phyloP scores from a whole-genome alignment of 2,797 vertebrate species.

The Danio jaintianensis region DNA sequence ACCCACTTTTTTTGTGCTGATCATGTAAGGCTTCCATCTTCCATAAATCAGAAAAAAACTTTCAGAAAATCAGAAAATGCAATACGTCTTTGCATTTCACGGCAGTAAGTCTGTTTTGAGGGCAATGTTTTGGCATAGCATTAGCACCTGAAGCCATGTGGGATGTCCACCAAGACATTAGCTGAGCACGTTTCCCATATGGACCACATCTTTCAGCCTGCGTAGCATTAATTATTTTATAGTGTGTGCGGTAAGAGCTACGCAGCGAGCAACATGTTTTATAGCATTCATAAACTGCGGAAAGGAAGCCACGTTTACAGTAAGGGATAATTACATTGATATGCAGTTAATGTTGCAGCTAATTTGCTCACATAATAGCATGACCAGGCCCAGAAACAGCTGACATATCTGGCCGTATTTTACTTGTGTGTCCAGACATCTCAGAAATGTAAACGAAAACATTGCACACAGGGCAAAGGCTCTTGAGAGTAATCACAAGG shows the following conservation, averaged over 20 bases:
- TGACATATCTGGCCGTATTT: conserved; percentile 71
- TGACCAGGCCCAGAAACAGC: conserved; percentile 33
- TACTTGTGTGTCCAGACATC: conserved; percentile 74
- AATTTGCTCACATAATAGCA: conserved; percentile 20
- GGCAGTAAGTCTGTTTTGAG: conserved; percentile 10
- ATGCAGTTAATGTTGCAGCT: conserved; percentile 40
- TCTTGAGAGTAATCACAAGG: conserved; percentile 70
- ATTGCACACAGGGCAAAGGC: conserved; percentile 68
- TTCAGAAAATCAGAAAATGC: too few relatives aligned
- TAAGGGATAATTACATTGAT: conserved; percentile 54
- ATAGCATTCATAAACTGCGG: conserved; percentile 47
- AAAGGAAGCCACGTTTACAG: conserved; percentile 23
- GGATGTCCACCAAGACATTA: conserved; percentile 30
- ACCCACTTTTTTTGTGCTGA: background rate
- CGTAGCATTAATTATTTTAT: conserved; percentile 57
- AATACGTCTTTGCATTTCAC: conserved; percentile 45
- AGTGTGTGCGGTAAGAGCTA: conserved; percentile 37
- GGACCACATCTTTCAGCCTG: conserved; percentile 27
- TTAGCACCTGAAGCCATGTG: conserved; percentile 23
- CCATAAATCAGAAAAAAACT: conserved; percentile 58
- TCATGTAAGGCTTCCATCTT: background rate
- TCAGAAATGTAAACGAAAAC: conserved; percentile 81
- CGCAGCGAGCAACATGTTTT: conserved; percentile 34
- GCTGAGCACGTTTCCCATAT: conserved; percentile 43
- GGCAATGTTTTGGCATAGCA: background rate